These are phyloP conservation scores for Cyclura pinguis DNA, from an alignment of 2,797 vertebrate genomes.

Conservation along the genomic window DNA sequence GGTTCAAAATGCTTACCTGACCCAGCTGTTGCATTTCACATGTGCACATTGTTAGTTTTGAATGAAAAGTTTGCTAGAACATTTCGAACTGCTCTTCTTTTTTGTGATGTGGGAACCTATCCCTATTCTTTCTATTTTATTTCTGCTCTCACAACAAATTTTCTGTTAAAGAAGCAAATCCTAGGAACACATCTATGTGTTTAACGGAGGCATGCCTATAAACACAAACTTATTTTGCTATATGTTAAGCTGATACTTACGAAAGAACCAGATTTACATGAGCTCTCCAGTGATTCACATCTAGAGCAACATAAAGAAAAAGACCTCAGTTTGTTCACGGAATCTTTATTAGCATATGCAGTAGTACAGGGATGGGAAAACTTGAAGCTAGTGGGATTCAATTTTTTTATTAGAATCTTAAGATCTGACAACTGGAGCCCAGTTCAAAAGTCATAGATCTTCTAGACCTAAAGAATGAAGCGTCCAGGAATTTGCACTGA, in stretches of 20 bases:
- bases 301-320: constrained; percentile 60
- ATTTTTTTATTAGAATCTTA: not conserved
- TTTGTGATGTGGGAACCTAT: no score
- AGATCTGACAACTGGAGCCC: not conserved
- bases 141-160: no score
- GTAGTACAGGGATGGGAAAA: not conserved
- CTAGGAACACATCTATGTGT: no score
- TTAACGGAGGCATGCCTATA: not conserved
- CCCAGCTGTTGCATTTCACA: no score
- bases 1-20: no score
- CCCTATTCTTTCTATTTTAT: no score
- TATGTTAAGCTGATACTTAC: constrained; percentile 62
- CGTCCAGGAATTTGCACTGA: not conserved
- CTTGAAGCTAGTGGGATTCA: not conserved
- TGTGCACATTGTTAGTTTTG: no score
- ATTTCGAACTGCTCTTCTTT: no score
- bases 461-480: not conserved
- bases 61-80: no score
- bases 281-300: constrained; percentile 76
- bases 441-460: not conserved
- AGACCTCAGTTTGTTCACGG: not conserved
- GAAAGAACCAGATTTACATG: constrained; percentile 76
- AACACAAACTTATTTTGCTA: not conserved
- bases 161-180: no score
- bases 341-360: fast-evolving